Evolutionary conservation across 2,888 invertebrate species (phyloP).

Genomic region (Agapostemon virescens): DNA sequence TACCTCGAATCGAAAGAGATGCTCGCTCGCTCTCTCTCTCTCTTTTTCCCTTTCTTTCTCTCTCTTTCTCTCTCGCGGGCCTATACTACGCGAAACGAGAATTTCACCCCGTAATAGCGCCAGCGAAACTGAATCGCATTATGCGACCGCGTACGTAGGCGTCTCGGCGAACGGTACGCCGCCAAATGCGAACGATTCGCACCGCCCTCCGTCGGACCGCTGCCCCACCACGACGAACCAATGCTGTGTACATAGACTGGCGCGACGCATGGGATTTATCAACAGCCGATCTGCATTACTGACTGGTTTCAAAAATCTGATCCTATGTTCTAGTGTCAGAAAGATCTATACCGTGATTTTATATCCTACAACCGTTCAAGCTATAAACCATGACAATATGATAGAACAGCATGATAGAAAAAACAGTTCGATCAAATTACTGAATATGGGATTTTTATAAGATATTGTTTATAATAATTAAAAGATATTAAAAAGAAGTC

Average conservation of each 20-base stretch:
- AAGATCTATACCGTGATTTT: too few relatives aligned
- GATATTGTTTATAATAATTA: too few relatives aligned
- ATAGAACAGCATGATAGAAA: too few relatives aligned
- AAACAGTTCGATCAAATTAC: too few relatives aligned
- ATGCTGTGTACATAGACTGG: conserved; percentile 10
- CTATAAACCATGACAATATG: too few relatives aligned
- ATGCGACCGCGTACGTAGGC: conserved; percentile 49
- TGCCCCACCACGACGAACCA: not conserved
- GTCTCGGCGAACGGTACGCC: conserved; percentile 31
- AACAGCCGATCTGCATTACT: not conserved
- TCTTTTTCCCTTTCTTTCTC: too few relatives aligned
- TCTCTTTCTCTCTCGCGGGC: conserved; percentile 20
- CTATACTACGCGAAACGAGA: conserved; percentile 40
- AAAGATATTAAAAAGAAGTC: too few relatives aligned
- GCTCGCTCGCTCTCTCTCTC: too few relatives aligned
- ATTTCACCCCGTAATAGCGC: conserved; percentile 54
- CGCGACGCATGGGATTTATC: not conserved
- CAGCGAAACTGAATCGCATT: conserved; percentile 59
- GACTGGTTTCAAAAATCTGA: too few relatives aligned
- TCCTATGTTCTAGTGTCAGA: too few relatives aligned
- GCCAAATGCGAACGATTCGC: conserved; percentile 27
- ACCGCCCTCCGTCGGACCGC: conserved; percentile 39
- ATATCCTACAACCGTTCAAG: too few relatives aligned
- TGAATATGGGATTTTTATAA: too few relatives aligned
- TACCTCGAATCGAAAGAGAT: conserved; percentile 23